phyloP scores from a whole-genome alignment of 2,797 vertebrate genomes.

The Jordanella pulchra region DNA sequence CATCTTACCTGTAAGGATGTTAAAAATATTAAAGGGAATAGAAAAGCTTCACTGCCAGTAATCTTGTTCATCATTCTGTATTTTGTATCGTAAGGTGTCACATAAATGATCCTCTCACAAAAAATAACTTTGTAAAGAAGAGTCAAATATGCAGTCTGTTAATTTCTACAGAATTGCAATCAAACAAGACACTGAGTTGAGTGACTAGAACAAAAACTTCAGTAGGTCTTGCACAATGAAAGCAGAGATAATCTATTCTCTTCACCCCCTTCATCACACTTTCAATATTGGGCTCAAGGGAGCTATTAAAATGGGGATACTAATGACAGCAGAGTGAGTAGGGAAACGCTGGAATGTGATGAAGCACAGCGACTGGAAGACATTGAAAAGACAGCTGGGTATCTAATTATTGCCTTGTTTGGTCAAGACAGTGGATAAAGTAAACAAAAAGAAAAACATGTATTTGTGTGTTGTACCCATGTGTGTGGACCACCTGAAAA shows the following conservation, averaged over 20 bases:
- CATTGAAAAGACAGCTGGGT: conserved; percentile 47
- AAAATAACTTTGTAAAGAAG: conserved; percentile 33
- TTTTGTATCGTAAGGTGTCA: conserved; percentile 46
- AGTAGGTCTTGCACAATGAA: conserved; percentile 21
- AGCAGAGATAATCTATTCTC: conserved; percentile 32
- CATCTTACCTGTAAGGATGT: conserved; percentile 50
- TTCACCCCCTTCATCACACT: conserved; percentile 27
- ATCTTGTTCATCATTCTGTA: conserved; percentile 50
- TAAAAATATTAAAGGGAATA: conserved; percentile 66
- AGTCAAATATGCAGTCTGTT: conserved; percentile 33
- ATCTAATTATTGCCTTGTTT: conserved; percentile 53
- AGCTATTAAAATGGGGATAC: conserved; percentile 35
- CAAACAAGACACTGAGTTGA: conserved; percentile 22
- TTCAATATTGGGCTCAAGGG: conserved; percentile 56
- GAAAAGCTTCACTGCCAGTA: conserved; percentile 63
- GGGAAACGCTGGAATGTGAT: conserved; percentile 60
- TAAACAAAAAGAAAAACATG: not conserved
- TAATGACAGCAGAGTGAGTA: conserved; percentile 57
- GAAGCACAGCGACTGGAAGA: conserved; percentile 54
- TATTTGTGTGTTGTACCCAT: not conserved
- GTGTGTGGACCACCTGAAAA: not conserved
- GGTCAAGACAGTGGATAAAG: not conserved
- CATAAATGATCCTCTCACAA: conserved; percentile 30
- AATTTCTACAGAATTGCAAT: conserved; percentile 28
- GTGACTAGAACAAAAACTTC: conserved; percentile 21